phyloP scores from a whole-genome alignment of 2,888 invertebrate species.

The Leptogaster cylindrica region DNA sequence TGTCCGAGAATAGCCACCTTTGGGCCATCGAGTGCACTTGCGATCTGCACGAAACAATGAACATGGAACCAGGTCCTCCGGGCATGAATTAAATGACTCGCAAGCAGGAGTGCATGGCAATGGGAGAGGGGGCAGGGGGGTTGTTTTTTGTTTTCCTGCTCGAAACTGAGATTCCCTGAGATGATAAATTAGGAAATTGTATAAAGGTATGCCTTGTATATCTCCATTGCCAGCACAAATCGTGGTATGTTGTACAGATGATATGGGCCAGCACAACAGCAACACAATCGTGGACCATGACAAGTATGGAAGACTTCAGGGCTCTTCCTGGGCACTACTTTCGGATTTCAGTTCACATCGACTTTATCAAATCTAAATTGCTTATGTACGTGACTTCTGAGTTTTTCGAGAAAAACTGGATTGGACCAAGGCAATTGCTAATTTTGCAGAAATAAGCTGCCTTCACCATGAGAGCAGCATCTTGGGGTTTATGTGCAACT shows the following conservation, averaged over 20 bases:
- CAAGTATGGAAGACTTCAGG: slow-evolving; percentile 13
- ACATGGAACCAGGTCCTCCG: slow-evolving; percentile 34
- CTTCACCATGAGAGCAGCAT: too few species aligned
- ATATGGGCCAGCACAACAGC: slow-evolving; percentile 18
- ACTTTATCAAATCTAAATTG: slow-evolving; percentile 34
- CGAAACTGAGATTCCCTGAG: slow-evolving; percentile 29
- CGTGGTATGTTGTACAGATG: slow-evolving; percentile 29
- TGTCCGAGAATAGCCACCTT: slow-evolving; percentile 8
- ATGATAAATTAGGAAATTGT: slow-evolving; percentile 42
- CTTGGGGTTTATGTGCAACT: too few species aligned
- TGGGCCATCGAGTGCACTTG: neutral
- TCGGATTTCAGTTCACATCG: slow-evolving; percentile 12
- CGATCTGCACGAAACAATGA: slow-evolving; percentile 39
- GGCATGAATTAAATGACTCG: slow-evolving; percentile 35
- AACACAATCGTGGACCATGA: slow-evolving; percentile 1
- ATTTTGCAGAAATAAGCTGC: neutral
- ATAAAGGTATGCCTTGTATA: slow-evolving; percentile 33
- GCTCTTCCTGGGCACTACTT: slow-evolving; percentile 13
- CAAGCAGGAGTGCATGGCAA: neutral
- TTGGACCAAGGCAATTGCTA: slow-evolving; percentile 14
- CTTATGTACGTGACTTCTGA: slow-evolving; percentile 28
- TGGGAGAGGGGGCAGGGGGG: slow-evolving; percentile 1
- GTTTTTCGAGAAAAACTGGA: slow-evolving; percentile 1
- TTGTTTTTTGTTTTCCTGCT: slow-evolving; percentile 15
- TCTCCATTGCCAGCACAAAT: slow-evolving; percentile 13